Evolutionary conservation across 2,113 vertebrate genomes (phyloP).

Genomic region (Charina bottae): DNA sequence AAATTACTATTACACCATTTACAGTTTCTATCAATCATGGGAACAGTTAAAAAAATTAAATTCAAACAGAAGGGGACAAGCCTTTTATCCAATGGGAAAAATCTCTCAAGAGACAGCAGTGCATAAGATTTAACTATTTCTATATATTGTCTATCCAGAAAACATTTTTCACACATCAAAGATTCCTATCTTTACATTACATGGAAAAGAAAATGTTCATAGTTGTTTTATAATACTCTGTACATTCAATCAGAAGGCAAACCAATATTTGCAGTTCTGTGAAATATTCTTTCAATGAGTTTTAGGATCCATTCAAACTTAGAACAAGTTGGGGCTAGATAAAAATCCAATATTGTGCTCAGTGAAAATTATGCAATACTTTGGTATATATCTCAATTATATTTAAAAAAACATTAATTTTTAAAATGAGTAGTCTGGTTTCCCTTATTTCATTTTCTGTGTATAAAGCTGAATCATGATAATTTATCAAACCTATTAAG

Average conservation of each 20-base stretch:
- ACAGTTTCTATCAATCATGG: background rate
- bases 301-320: background rate
- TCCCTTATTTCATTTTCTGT: background rate
- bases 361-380: background rate
- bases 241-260: too few species aligned
- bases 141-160: background rate
- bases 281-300: background rate
- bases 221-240: too few species aligned
- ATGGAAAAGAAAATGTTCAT: too few species aligned
- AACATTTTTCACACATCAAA: too few species aligned
- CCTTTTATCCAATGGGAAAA: background rate
- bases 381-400: background rate
- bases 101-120: background rate
- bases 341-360: background rate
- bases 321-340: background rate
- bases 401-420: background rate
- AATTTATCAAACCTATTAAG: background rate
- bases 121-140: background rate
- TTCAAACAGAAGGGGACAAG: background rate
- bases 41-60: background rate
- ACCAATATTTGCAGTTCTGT: background rate
- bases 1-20: background rate
- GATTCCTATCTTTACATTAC: too few species aligned
- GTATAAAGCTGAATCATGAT: background rate
- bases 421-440: background rate